phyloP scores from a whole-genome alignment of 2,113 vertebrate species.

The Sisor rabdophorus region DNA sequence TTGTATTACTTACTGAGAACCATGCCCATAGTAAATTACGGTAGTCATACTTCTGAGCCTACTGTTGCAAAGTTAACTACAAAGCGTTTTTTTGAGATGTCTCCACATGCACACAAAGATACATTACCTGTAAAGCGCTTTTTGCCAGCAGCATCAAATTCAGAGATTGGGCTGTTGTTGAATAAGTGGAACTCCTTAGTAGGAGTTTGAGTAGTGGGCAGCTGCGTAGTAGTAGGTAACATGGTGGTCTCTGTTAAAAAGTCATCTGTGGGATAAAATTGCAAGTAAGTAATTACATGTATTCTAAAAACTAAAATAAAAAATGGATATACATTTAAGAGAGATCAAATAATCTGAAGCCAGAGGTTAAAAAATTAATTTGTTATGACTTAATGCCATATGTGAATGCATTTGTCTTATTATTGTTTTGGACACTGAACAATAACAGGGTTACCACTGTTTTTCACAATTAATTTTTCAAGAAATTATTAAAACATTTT shows the following conservation, averaged over 20 bases:
- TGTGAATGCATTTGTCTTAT: too few relatives aligned
- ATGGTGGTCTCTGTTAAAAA: constrained; percentile 70
- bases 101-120: not conserved
- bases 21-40: constrained; percentile 1
- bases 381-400: too few relatives aligned
- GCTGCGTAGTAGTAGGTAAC: constrained; percentile 54
- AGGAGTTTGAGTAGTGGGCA: constrained; percentile 47
- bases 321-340: too few relatives aligned
- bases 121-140: constrained; percentile 86
- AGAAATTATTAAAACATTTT: too few relatives aligned
- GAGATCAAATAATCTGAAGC: too few relatives aligned
- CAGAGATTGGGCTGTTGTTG: constrained; percentile 74
- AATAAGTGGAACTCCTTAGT: constrained; percentile 56
- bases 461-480: too few relatives aligned
- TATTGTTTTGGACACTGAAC: too few relatives aligned
- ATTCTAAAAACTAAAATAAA: too few relatives aligned
- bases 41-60: not conserved
- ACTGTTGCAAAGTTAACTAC: not conserved
- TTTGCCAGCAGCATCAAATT: constrained; percentile 84
- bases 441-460: too few relatives aligned
- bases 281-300: not conserved
- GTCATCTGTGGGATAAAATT: constrained; percentile 59
- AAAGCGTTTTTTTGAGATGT: not conserved
- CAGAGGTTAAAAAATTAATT: too few relatives aligned
- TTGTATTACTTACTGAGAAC: not conserved